Evolutionary conservation across 1,140 invertebrate species (phyloP).

Genomic region (Drosophila funebris): DNA sequence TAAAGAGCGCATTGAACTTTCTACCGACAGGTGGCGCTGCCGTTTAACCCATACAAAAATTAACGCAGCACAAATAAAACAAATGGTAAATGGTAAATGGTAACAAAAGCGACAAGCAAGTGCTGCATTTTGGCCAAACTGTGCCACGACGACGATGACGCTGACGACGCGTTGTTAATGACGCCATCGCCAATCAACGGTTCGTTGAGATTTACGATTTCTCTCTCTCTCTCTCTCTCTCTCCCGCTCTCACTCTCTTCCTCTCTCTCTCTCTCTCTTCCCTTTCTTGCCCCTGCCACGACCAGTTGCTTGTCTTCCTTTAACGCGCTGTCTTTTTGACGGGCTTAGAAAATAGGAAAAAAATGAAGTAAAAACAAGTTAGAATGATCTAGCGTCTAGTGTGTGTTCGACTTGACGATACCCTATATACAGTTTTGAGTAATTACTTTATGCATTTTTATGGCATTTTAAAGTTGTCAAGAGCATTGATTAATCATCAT

Average conservation of each 20-base stretch:
- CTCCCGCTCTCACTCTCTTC: neutral
- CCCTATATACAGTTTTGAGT: neutral
- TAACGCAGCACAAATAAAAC: slow-evolving; percentile 36
- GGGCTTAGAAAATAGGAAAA: slow-evolving; percentile 17
- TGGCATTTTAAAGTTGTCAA: too few species aligned
- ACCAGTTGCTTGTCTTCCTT: slow-evolving; percentile 42
- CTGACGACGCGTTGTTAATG: slow-evolving; percentile 38
- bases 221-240: neutral
- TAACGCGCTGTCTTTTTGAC: slow-evolving; percentile 42
- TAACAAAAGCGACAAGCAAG: slow-evolving; percentile 37
- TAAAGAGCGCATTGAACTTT: slow-evolving; percentile 39
- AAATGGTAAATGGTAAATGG: too few species aligned
- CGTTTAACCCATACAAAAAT: slow-evolving; percentile 56
- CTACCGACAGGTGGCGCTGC: slow-evolving; percentile 41
- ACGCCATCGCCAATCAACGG: slow-evolving; percentile 46
- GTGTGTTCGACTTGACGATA: neutral
- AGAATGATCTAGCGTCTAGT: neutral
- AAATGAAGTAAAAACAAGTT: slow-evolving; percentile 11
- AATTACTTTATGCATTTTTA: neutral
- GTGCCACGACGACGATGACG: slow-evolving; percentile 20
- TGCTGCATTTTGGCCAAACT: slow-evolving; percentile 54
- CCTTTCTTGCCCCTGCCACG: neutral
- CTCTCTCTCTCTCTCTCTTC: neutral
- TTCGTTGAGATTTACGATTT: slow-evolving; percentile 2
- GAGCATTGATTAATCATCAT: too few species aligned